Base-by-base conservation (phyloP, 2,888 invertebrate species). In the Eupeodes luniger region DNA sequence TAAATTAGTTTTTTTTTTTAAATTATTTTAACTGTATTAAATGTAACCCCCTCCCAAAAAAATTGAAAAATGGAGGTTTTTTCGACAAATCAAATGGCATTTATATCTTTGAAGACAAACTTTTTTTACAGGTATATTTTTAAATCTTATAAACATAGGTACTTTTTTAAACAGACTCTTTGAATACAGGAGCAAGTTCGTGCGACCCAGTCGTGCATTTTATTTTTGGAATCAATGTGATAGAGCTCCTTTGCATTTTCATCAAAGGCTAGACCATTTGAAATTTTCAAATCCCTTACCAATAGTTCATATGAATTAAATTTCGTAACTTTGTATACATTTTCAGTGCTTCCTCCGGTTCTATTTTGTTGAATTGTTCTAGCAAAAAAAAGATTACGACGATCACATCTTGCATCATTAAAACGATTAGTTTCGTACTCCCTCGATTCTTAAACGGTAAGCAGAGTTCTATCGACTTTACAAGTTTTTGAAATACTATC, bases 241-340 rank as follows among this genome's bases (percentile, higher is more conserved):
- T 96, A 97, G 94, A 97, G 96, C 34, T 95, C 96, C 76, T 95
- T 95, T 89, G 94, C 94, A 72, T 95, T 93, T 7, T 94, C 92
- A 91, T 96, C 96, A 97, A 97, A 98, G 76, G 96, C 96, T 51
- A 97, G 93, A 0, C 97, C 97, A 93, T 98, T 97, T 51, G 97
- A 96, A 89, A 97, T 95, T 90, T 95, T 95, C 34, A 96, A 92
- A 83, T 93, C 91, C 27, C 89, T 90, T 84, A 92, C 92, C 16
- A 92, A 90, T 69, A 92, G 77, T 16, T 91, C 84, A 7, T 90
- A 85, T 72, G 91, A 89, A 67, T 92, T 90, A 74, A 91, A 91
- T 36, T 91, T 91, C 40, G 91, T 90, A 85, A 92, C 92, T 40
- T 90, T 90, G 86, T 93, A 94, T 7, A 94, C 91, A 80, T 91